Conservation (phyloP, 1,140 invertebrate genomes). For the Sinella curviseta region DNA sequence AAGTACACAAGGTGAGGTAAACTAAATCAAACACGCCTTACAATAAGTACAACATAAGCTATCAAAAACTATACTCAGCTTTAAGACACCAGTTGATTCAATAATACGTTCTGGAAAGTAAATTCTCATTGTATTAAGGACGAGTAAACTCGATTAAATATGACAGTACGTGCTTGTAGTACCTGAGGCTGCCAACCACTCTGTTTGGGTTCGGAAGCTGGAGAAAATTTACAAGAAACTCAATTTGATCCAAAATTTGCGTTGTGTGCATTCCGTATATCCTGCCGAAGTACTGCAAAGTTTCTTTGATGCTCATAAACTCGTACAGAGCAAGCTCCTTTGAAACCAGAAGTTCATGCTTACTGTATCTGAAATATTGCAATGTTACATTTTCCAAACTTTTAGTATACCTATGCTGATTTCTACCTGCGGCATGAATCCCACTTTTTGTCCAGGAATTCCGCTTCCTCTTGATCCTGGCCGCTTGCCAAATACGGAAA, state of each 20-base stretch:
- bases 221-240: conserved; percentile 85
- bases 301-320: conserved; percentile 87
- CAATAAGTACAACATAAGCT: background rate
- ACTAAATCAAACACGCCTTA: no score
- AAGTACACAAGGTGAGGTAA: background rate
- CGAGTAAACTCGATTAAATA: no score
- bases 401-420: no score
- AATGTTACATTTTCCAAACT: no score
- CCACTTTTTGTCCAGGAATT: conserved; percentile 79
- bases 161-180: no score
- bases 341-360: no score
- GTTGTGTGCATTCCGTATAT: conserved; percentile 75
- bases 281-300: conserved; percentile 87
- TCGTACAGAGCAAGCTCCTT: conserved; percentile 87
- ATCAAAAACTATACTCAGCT: no score
- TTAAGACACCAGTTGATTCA: no score
- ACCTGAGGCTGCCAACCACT: conserved; percentile 64
- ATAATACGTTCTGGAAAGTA: no score
- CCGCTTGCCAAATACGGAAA: conserved; percentile 79
- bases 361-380: no score
- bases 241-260: conserved; percentile 72
- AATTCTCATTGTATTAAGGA: no score
- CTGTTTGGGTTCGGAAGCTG: conserved; percentile 69
- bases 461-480: conserved; percentile 72
- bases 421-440: conserved; percentile 62